Base-by-base conservation (phyloP, 2,888 invertebrate genomes). In the Ormyrus rosae region DNA sequence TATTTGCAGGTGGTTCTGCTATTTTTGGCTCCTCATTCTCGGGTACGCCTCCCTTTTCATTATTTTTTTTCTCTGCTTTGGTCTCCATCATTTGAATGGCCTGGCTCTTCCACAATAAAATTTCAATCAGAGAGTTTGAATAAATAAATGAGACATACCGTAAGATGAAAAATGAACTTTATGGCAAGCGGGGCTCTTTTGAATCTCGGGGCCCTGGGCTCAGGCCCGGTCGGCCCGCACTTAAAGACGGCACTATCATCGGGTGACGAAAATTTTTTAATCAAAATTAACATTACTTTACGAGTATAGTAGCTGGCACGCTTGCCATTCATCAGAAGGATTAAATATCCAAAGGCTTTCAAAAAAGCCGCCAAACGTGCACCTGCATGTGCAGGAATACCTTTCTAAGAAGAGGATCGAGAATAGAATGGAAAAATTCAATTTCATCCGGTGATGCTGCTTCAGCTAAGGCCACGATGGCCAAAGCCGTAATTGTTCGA, bases 361-460 rank as follows among this genome's bases (percentile, higher is more conserved):
- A 99, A 92, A 92, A 99, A 99, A n/a, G 99, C 99, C 81, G 99
- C 99, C 85, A 99, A 92, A 91, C 99, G 99, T 93, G 98, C 95
- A 81, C 96, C 96, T 85, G 96, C 93, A 89, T 96, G 96, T 0
- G 96, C 98, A 65, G 99, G 93, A 87, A 99, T 99, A 93, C 99
- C 99, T 91, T 99, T 99, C 99, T 99, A 99, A n/a, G n/a, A 53
- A 99, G 92, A 0, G 99, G 99, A 92, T 99, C 99, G 76, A 99
- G 93, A 0, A 99, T 99, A 0, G 98, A 99, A 92, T 99, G 99
- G 91, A 99, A 99, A 78, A 99, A 99, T 91, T 99, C 99, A 88
- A 99, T 99, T 92, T 99, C 99, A 88, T 99, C 99, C 0, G 99
- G 99, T 0, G 99, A 99, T 11, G 99, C 98, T 10, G 99, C 99